Conservation (phyloP, 2,888 invertebrate species). For the Hoplodrina blanda region DNA sequence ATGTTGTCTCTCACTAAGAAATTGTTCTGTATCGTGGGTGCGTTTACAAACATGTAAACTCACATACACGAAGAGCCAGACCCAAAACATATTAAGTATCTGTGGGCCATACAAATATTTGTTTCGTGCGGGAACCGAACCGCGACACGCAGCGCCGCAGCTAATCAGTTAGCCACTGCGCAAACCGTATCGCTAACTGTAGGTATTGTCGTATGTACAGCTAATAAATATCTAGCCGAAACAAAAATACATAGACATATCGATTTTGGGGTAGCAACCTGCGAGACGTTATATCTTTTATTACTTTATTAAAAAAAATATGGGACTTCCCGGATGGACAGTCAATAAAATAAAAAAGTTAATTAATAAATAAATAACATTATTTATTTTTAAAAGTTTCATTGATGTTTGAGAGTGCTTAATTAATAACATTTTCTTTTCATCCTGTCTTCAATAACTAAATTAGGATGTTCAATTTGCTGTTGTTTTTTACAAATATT, state of each 20-base stretch:
- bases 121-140: too few relatives aligned
- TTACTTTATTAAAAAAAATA: background rate
- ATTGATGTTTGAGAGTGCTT: constrained; percentile 40
- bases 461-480: constrained; percentile 60
- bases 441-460: constrained; percentile 56
- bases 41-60: too few relatives aligned
- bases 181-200: too few relatives aligned
- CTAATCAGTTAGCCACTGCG: too few relatives aligned
- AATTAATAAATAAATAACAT: constrained; percentile 14
- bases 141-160: too few relatives aligned
- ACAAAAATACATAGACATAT: background rate
- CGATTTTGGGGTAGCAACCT: background rate
- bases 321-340: constrained; percentile 2
- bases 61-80: too few relatives aligned
- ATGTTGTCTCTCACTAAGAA: too few relatives aligned
- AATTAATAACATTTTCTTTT: constrained; percentile 65
- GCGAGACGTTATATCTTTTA: too few relatives aligned
- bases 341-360: background rate
- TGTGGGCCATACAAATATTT: too few relatives aligned
- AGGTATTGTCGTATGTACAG: background rate
- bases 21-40: too few relatives aligned
- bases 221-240: background rate
- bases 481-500: constrained; percentile 1
- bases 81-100: too few relatives aligned
- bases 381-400: constrained; percentile 50